phyloP scores from a whole-genome alignment of 2,888 invertebrate species.

The Pseudococcus jackbeardsleyi region DNA sequence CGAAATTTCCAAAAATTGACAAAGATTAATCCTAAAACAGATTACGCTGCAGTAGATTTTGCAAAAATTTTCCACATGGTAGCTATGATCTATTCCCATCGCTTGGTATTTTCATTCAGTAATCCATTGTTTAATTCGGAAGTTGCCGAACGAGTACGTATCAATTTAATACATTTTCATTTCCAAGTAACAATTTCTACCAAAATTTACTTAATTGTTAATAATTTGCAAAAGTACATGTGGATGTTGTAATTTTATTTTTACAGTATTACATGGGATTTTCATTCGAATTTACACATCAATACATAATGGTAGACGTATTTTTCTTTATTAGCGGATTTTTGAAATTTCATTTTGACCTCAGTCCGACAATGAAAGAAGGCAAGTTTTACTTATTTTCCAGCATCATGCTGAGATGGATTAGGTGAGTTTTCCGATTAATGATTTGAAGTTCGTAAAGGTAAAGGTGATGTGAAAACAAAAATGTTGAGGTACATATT shows the following conservation, averaged over 20 bases:
- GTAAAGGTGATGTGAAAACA: no score
- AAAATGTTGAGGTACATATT: no score
- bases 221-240: background rate
- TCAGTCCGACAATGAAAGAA: conserved; percentile 35
- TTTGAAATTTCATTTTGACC: conserved; percentile 67
- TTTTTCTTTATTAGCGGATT: conserved; percentile 68
- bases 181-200: background rate
- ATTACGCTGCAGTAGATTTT: conserved; percentile 30
- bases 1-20: no score
- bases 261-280: conserved; percentile 18
- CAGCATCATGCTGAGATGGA: conserved; percentile 33
- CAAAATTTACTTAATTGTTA: background rate
- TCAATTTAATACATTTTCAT: no score
- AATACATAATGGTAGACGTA: conserved; percentile 67
- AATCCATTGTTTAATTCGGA: conserved; percentile 3
- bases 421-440: background rate
- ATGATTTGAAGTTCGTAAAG: no score
- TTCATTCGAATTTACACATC: conserved; percentile 58
- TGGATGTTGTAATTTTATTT: background rate
- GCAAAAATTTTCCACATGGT: conserved; percentile 54
- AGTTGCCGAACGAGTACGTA: conserved; percentile 20
- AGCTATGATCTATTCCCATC: conserved; percentile 50
- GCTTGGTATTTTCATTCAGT: conserved; percentile 24
- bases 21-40: background rate
- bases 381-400: conserved; percentile 8